Evolutionary conservation across 2,113 vertebrate species (phyloP).

Genomic region (Willisornis vidua): DNA sequence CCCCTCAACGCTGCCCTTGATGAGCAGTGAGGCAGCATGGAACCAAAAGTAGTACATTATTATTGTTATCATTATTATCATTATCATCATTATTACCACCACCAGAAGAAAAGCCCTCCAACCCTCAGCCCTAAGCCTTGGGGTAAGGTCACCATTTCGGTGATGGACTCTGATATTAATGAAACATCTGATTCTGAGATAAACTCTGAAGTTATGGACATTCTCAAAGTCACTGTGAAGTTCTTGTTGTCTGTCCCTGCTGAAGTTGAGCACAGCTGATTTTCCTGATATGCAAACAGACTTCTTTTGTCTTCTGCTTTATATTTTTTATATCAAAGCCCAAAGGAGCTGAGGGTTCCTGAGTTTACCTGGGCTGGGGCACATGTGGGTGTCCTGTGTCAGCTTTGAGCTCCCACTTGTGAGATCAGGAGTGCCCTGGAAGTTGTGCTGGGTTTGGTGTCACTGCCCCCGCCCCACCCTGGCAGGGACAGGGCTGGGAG

Average conservation of each 20-base stretch:
- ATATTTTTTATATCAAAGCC: background rate
- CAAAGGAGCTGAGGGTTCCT: background rate
- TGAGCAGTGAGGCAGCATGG: background rate
- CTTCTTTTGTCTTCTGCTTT: background rate
- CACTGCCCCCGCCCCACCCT: fast-evolving
- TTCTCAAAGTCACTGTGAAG: background rate
- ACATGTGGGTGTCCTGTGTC: background rate
- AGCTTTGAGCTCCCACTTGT: background rate
- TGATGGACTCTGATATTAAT: fast-evolving
- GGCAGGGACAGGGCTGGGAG: background rate
- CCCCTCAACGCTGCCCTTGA: background rate
- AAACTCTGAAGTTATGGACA: background rate
- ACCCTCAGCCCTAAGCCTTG: background rate
- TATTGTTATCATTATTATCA: background rate
- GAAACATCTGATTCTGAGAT: background rate
- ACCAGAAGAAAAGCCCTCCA: background rate
- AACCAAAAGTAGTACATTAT: background rate
- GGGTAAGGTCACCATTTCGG: background rate
- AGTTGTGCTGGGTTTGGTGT: background rate
- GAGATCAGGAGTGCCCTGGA: background rate
- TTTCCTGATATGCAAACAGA: background rate
- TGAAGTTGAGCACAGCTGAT: background rate
- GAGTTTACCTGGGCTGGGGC: background rate
- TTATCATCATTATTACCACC: background rate
- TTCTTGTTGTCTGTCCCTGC: background rate